Evolutionary conservation across 2,888 invertebrate genomes (phyloP).

Genomic region (Congeria kusceri): DNA sequence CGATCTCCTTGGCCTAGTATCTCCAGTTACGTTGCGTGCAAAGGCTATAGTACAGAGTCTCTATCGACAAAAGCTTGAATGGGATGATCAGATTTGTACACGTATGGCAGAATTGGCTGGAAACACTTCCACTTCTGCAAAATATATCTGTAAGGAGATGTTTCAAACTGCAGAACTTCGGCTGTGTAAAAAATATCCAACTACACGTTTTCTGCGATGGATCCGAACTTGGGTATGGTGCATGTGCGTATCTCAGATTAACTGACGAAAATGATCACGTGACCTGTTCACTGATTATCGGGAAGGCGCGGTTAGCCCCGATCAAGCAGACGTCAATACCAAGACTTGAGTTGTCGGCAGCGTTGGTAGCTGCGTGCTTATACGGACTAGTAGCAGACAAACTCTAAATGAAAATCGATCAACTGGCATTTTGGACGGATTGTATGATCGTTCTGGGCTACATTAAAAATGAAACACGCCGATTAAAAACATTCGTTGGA

Average conservation of each 20-base stretch:
- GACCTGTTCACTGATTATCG: conserved; percentile 16
- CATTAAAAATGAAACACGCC: conserved; percentile 22
- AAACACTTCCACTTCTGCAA: no score
- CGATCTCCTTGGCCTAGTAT: conserved; percentile 16
- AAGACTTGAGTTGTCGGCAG: conserved; percentile 30
- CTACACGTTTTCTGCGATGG: no score
- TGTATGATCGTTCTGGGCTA: conserved; percentile 24
- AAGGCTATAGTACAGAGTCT: conserved; percentile 4
- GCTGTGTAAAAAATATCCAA: no score
- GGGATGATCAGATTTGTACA: no score
- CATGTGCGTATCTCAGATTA: conserved; percentile 25
- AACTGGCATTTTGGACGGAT: conserved; percentile 36
- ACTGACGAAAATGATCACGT: not conserved
- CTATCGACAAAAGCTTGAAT: not conserved
- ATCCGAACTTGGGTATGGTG: no score
- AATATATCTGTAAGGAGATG: no score
- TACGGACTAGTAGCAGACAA: conserved; percentile 7
- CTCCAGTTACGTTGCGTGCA: conserved; percentile 9
- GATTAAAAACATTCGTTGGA: conserved; percentile 42
- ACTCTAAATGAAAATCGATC: conserved; percentile 2
- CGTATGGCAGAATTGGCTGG: no score
- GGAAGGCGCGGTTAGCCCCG: conserved; percentile 40
- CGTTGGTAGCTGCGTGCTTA: conserved; percentile 17
- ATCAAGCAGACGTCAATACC: conserved; percentile 34
- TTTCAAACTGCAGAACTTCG: no score